Evolutionary conservation across 2,797 vertebrate genomes (phyloP), one percentile per base, ranked within the genome.

Genomic region (Enteromius thamalakanensis): DNA sequence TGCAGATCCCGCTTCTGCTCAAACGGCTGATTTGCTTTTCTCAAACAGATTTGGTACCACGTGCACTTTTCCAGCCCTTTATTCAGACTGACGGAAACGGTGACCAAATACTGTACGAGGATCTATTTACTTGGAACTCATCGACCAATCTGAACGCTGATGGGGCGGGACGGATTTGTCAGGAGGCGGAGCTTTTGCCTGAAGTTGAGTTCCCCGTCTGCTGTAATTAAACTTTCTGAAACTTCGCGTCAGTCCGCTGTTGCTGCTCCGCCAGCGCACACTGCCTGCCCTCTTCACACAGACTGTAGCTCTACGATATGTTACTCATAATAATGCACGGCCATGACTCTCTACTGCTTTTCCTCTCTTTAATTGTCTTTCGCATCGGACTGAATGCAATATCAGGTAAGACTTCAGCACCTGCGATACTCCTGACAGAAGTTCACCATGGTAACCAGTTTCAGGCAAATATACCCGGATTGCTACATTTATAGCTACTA

Each of bases 121-220:
- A 69, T 62, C n/a, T 74, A 0, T 83, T 82, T 69, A 51, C 74
- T n/a, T 42, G 53, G 34, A 37, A 6, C 8, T 6, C 8, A 11
- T 21, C 1, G 9, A 9, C 93, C 91, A 93, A 93, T 93, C 67
- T 0, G 9, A 17, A 69, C 10, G 0, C 0, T 8, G 3, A n/a
- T 7, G 76, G 83, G 93, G 87, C 84, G 29, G 88, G 68, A 19
- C 19, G 14, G 49, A 83, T 5, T 34, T 1, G 8, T 9, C 49
- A 1, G 89, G 60, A 86, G 97, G 96, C 93, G 95, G 95, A 91
- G 58, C 47, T 83, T 92, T 64, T 71, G 80, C 85, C 45, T 89
- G 89, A 93, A 92, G 94, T 94, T 94, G 91, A 87, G 91, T 93
- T 91, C 91, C 91, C 92, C 90, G 91, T 92, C 91, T 90, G 90